phyloP scores from a whole-genome alignment of 2,113 vertebrate species.

The Cyprinodon tularosa region DNA sequence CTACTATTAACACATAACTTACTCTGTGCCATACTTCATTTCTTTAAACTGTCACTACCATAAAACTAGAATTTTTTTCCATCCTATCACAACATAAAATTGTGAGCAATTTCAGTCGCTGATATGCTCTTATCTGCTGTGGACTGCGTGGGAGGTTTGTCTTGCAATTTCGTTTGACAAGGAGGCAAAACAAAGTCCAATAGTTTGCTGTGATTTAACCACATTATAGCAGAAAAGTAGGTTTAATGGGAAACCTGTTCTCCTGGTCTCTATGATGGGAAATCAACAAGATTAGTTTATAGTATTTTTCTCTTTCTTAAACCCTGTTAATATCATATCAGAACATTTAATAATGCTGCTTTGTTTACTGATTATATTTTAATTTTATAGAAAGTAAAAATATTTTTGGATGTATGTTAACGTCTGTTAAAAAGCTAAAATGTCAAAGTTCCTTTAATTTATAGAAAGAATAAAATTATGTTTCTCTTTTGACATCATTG shows the following conservation, averaged over 20 bases:
- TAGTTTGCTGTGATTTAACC: constrained; percentile 14
- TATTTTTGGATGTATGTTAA: neutral
- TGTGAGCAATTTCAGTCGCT: constrained; percentile 25
- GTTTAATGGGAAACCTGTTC: constrained; percentile 17
- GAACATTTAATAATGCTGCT: neutral
- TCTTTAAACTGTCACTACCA: neutral
- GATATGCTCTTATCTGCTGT: constrained; percentile 53
- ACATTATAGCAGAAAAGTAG: constrained; percentile 15
- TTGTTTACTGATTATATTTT: neutral
- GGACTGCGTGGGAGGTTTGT: constrained; percentile 72
- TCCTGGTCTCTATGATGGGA: neutral
- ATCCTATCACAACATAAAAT: constrained; percentile 47
- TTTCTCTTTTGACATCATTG: too few species aligned
- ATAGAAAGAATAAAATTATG: too few species aligned
- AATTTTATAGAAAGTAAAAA: neutral
- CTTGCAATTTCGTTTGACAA: constrained; percentile 50
- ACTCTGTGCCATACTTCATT: neutral
- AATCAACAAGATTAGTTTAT: constrained; percentile 31
- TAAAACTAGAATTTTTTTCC: neutral
- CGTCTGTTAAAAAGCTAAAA: neutral
- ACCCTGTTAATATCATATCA: neutral
- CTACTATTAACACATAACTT: neutral
- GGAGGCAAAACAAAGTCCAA: constrained; percentile 68
- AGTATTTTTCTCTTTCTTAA: neutral
- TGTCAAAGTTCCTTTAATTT: too few species aligned